phyloP scores from a whole-genome alignment of 2,888 invertebrate genomes.

The Ectemnius cavifrons region DNA sequence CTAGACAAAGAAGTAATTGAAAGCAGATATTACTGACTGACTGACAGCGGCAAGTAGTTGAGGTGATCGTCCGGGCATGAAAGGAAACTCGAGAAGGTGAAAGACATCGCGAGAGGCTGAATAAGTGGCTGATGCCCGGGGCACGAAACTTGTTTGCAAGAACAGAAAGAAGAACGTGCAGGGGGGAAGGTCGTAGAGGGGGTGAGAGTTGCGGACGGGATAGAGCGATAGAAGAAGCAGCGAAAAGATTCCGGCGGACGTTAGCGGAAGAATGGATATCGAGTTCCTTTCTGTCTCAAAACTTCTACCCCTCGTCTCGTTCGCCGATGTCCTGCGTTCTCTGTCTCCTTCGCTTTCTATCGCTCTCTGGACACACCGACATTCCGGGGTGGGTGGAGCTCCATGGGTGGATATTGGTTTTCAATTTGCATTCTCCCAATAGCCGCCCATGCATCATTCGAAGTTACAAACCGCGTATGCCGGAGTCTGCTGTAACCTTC shows the following conservation, averaged over 20 bases:
- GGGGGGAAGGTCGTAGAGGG: background rate
- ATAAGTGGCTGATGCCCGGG: slow-evolving; percentile 6
- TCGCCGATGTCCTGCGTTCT: slow-evolving; percentile 6
- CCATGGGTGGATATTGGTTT: slow-evolving; percentile 66
- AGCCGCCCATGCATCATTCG: slow-evolving; percentile 61
- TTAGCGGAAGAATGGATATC: slow-evolving; percentile 32
- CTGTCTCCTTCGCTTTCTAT: background rate
- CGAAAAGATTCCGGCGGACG: slow-evolving; percentile 29
- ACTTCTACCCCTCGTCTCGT: slow-evolving; percentile 43
- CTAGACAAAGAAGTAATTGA: no score
- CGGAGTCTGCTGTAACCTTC: slow-evolving; percentile 21
- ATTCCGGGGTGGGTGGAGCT: slow-evolving; percentile 40
- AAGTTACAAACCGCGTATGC: slow-evolving; percentile 50
- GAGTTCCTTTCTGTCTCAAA: slow-evolving; percentile 50
- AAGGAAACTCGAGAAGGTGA: no score
- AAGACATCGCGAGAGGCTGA: background rate
- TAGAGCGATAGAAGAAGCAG: slow-evolving; percentile 14
- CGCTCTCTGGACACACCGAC: background rate
- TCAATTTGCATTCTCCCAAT: slow-evolving; percentile 70
- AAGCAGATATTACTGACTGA: no score
- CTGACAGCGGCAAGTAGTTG: no score
- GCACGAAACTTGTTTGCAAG: slow-evolving; percentile 22
- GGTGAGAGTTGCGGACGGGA: background rate
- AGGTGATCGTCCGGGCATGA: no score
- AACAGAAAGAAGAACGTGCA: slow-evolving; percentile 7